Base-by-base conservation (phyloP, 2,113 vertebrate genomes). In the Psittacara wagleri region DNA sequence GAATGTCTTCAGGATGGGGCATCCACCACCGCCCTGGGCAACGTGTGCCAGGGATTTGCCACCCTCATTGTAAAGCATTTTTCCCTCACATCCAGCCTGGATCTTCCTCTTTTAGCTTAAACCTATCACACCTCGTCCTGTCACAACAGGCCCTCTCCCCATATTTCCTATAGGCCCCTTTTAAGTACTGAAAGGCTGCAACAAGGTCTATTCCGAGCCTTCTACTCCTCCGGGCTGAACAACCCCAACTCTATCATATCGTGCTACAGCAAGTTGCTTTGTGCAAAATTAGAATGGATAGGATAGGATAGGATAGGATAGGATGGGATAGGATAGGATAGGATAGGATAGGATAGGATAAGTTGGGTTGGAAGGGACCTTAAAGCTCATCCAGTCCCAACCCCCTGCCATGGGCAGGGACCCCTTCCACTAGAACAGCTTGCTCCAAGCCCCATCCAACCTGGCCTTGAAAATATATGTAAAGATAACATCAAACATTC, bases 401-500 rank as follows among this genome's bases (percentile, higher is more conserved):
- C 16, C 13, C 9, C 7, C 43, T 59, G 72, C 61, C 41, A 2
- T 6, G 39, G 10, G 39, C 69, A 64, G 33, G 69, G 59, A 74
- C 48, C 22, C 10, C 25, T 54, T 2, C 59, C 55, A 9, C 24
- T 29, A 8, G 13, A 15, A 20, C 46, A 52, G 57, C 7, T 3
- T 57, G 43, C 13, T 52, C 31, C 81, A 35, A 61, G 59, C n/a
- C n/a, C n/a, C 14, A 14, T 61, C n/a, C 57, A 52, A 13, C 19
- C 31, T 29, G 31, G 37, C 81, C 57, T 62, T 10, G 31, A 55
- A 22, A 57, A 52, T 10, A 17, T 33, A 28, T 5, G 11, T 2
- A 22, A 41, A 51, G n/a, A 3, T 43, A 1, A 6, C 1, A 1
- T 17, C 41, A 28, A 8, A 24, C 39, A 6, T 8, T 18, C 44